Evolutionary conservation across 2,888 invertebrate species (phyloP), one percentile per base, ranked within the genome.

Genomic region (Tenthredo mesomela): DNA sequence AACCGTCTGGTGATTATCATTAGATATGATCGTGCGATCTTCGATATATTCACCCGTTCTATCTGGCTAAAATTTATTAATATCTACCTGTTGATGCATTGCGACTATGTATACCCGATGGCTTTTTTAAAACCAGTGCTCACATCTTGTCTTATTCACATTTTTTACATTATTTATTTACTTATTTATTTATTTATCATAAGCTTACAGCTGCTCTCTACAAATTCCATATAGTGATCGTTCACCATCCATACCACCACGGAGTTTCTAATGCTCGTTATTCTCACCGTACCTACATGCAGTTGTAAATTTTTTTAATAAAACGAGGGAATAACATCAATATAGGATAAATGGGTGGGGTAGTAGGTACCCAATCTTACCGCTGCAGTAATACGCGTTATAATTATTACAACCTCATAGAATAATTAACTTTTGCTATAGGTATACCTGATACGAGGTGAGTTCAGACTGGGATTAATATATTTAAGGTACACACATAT

Each of bases 1-100:
- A 89, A 90, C 87, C 89, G 88, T 87, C 88, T 86, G 87, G 88
- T 89, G 89, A 89, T 90, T 90, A 90, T 90, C 89, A 90, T 89
- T 90, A 90, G 89, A 90, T 90, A 89, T 87, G 89, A 90, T 90
- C 89, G 86, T 89, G 87, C 85, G 87, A 82, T 82, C 82, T 82
- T 67, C 82, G 82, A 82, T 82, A 82, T 82, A 67, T 67, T 47
- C 9, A n/a, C n/a, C 40, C 61, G 21, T 18, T 58, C 40, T 33
- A 25, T 29, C 73, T 25, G 86, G 86, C 86, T 84, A 84, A 86
- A 85, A 87, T 87, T 87, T 88, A 88, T 87, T 85, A 86, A 85
- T 80, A 54, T 82, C 50, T 54, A 33, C 58, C 71, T n/a, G 82
- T 70, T 80, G 82, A 85, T 85, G 70, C 82, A 82, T 82, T 70